These are phyloP conservation scores for Marronus borbonicus DNA, from an alignment of 2,888 invertebrate species.

Conservation along the genomic window DNA sequence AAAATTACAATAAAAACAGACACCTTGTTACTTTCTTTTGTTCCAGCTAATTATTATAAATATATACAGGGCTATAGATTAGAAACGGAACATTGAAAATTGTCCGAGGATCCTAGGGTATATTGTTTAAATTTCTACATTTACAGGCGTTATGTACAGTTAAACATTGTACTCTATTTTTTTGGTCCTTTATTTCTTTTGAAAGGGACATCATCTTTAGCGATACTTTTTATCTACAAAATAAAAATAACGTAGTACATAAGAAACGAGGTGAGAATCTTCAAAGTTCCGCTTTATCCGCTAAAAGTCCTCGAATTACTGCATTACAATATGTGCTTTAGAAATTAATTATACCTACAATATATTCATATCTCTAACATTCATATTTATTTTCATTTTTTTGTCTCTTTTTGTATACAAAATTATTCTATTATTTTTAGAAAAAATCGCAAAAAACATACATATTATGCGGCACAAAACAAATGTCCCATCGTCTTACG, in stretches of 20 bases:
- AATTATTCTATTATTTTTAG: conserved; percentile 38
- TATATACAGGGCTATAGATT: conserved; percentile 26
- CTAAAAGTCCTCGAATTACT: conserved; percentile 4
- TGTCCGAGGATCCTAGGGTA: neutral
- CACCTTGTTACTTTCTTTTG: conserved; percentile 6
- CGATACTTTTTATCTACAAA: neutral
- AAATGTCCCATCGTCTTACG: too few species aligned
- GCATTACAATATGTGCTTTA: neutral
- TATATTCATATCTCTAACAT: conserved; percentile 40
- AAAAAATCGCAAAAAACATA: conserved; percentile 29
- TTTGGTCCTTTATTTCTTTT: conserved; percentile 16
- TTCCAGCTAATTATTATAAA: conserved; percentile 4
- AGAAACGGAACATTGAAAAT: conserved; percentile 18
- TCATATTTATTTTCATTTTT: conserved; percentile 17
- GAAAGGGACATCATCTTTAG: conserved; percentile 7
- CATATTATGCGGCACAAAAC: conserved; percentile 3
- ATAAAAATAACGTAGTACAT: too few species aligned
- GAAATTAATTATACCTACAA: neutral
- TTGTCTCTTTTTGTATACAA: conserved; percentile 43
- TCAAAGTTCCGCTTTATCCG: conserved; percentile 1
- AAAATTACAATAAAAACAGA: conserved; percentile 19
- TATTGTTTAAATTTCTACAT: neutral
- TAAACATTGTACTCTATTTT: conserved; percentile 37
- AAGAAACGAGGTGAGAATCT: neutral
- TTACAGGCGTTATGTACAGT: conserved; percentile 8